Base-by-base conservation (phyloP, 2,888 invertebrate genomes). In the Lithophane leautieri region DNA sequence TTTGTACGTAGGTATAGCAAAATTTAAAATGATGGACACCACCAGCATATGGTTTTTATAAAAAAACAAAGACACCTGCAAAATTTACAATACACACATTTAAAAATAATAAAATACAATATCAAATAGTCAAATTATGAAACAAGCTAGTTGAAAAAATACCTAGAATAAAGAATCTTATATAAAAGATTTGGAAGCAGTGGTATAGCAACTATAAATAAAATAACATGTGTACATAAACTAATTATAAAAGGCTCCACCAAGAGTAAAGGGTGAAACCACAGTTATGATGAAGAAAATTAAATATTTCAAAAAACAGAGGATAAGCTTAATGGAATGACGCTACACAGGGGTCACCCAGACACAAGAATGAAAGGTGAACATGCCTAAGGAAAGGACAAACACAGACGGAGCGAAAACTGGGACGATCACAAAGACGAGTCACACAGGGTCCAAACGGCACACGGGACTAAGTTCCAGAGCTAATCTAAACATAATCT, bases 301-400 rank as follows among this genome's bases (percentile, higher is more conserved):
- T 85, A 85, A 87, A 63, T 70, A 65, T 73, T 82, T 76, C 63
- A 65, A 19, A 72, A 82, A 82, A 84, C 69, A 84, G 79, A 84
- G 76, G 81, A 77, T 73, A 90, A 91, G 90, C 91, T 82, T 82
- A 58, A 88, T 87, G 86, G 73, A 87, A 86, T 89, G 82, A 74
- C 83, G 84, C 90, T 88, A 86, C 76, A 83, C 66, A 91, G 89
- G 90, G 91, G 88, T 92, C 90, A 91, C 92, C 91, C 90, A 93
- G 87, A 84, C 76, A 79, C 70, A 87, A 84, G 68, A 81, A 89
- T 87, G 83, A 81, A 84, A 86, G 56, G 60, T 85, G 82, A 76
- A 90, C 94, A 95, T 94, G 94, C 95, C 93, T 91, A 88, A 87
- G 90, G 89, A 91, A 71, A 82, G 89, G 89, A 89, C 80, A 90